Conservation (phyloP, 1,140 invertebrate species). For the Carcinoscorpius rotundicauda region DNA sequence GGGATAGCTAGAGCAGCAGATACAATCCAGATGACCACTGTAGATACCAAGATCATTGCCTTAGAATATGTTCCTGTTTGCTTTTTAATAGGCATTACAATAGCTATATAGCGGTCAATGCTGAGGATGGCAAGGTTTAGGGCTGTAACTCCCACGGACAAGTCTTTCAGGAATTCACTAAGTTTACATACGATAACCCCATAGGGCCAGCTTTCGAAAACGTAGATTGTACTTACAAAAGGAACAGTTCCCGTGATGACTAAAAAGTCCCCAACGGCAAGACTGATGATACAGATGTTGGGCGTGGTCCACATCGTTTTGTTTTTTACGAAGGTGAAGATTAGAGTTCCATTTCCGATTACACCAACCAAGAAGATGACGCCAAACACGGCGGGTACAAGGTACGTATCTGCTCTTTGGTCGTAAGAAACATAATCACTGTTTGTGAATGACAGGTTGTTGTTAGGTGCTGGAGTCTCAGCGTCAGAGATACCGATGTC, state of each 20-base stretch:
- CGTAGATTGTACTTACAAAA: slow-evolving; percentile 67
- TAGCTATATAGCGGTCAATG: slow-evolving; percentile 74
- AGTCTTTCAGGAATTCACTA: slow-evolving; percentile 75
- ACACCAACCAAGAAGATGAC: slow-evolving; percentile 78
- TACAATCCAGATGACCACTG: slow-evolving; percentile 57
- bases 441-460: neutral
- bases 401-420: slow-evolving; percentile 62
- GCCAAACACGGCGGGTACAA: slow-evolving; percentile 71
- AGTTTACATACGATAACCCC: slow-evolving; percentile 59
- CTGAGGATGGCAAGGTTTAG: slow-evolving; percentile 84
- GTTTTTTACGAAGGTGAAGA: slow-evolving; percentile 65
- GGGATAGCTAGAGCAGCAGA: slow-evolving; percentile 62
- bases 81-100: slow-evolving; percentile 65
- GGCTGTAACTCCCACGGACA: slow-evolving; percentile 87
- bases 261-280: slow-evolving; percentile 66
- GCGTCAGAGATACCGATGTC: too few relatives aligned
- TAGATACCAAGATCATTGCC: slow-evolving; percentile 27
- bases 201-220: slow-evolving; percentile 73
- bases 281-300: slow-evolving; percentile 72
- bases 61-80: slow-evolving; percentile 43
- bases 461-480: too few relatives aligned
- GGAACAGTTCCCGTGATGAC: slow-evolving; percentile 63
- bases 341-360: slow-evolving; percentile 74
- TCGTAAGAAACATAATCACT: slow-evolving; percentile 52
- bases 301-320: slow-evolving; percentile 75